Conservation (phyloP, 2,797 vertebrate species). For the Microctenopoma steveboyesi region DNA sequence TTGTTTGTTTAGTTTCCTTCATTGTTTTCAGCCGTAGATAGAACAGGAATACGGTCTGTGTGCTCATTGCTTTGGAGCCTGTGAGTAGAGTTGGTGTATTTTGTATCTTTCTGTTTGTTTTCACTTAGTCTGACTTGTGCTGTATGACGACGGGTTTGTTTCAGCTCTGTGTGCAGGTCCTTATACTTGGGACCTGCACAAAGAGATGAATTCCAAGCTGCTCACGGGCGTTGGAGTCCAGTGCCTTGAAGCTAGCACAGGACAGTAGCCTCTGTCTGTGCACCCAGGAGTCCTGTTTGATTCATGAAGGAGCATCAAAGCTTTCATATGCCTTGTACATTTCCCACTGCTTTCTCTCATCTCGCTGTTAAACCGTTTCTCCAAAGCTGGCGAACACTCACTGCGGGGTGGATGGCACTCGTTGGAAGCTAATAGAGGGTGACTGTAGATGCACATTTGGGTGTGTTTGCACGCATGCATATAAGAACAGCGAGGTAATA, state of each 20-base stretch:
- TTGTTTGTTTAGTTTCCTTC: neutral
- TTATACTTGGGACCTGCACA: neutral
- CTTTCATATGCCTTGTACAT: slow-evolving; percentile 48
- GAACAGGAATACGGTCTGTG: neutral
- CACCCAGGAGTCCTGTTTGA: slow-evolving; percentile 61
- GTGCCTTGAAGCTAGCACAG: slow-evolving; percentile 28
- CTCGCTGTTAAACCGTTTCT: slow-evolving; percentile 49
- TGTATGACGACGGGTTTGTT: neutral
- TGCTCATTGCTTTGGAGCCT: neutral
- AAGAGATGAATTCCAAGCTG: neutral
- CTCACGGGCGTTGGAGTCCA: slow-evolving; percentile 15
- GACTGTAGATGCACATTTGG: slow-evolving; percentile 48
- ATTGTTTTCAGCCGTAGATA: neutral
- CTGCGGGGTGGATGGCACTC: slow-evolving; percentile 57
- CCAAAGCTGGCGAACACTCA: slow-evolving; percentile 53
- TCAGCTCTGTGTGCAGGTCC: neutral
- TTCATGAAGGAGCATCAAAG: slow-evolving; percentile 64
- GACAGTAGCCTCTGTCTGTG: slow-evolving; percentile 42
- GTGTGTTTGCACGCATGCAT: slow-evolving; percentile 2
- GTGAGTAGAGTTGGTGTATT: neutral
- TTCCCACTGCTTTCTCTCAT: slow-evolving; percentile 61
- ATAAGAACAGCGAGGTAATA: slow-evolving; percentile 49
- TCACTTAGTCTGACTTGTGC: neutral
- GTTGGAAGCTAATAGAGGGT: slow-evolving; percentile 66
- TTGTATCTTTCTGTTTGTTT: neutral